These are phyloP conservation scores for Anas platyrhynchos DNA, from an alignment of 2,113 vertebrate genomes.

Conservation along the genomic window DNA sequence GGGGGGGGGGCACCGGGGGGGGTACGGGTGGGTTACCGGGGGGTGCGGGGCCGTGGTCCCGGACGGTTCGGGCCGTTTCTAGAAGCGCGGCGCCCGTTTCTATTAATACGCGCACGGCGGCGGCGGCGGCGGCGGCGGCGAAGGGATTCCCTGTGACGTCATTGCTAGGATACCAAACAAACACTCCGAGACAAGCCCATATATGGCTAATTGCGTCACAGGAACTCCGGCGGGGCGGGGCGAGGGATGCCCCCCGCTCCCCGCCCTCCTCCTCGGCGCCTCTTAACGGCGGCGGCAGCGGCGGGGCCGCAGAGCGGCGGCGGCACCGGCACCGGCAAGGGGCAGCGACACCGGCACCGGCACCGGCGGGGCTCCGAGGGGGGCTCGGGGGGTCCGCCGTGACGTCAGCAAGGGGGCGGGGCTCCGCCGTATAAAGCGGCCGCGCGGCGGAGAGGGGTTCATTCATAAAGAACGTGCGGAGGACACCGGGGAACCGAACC, in stretches of 20 bases:
- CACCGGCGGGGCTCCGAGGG: not conserved
- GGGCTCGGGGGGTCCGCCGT: not conserved
- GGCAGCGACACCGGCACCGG: too few species aligned
- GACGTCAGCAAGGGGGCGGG: slow-evolving; percentile 63
- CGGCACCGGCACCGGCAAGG: too few species aligned
- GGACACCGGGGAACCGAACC: slow-evolving; percentile 39
- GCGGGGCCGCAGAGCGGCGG: too few species aligned
- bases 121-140: slow-evolving; percentile 64
- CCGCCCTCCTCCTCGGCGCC: not conserved
- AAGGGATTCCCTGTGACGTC: slow-evolving; percentile 97
- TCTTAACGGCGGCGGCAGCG: not conserved
- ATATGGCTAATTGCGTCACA: slow-evolving; percentile 98
- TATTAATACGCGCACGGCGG: slow-evolving; percentile 83
- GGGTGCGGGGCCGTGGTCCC: not conserved
- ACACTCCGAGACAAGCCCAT: slow-evolving; percentile 83
- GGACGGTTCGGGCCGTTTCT: slow-evolving; percentile 30
- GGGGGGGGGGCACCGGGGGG: not conserved
- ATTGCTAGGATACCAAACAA: slow-evolving; percentile 97
- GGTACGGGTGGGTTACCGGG: not conserved
- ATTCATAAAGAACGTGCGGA: slow-evolving; percentile 82
- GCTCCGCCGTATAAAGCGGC: slow-evolving; percentile 66
- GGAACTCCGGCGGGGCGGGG: slow-evolving; percentile 87
- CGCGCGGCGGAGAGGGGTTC: slow-evolving; percentile 74
- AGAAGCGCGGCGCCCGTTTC: slow-evolving; percentile 73
- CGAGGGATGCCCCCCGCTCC: slow-evolving; percentile 53